Percentiles rank a stretch among this genome's conserved stretches.
Evolutionary conservation across 2,888 invertebrate genomes (phyloP).

Genomic region (Monochamus alternatus): DNA sequence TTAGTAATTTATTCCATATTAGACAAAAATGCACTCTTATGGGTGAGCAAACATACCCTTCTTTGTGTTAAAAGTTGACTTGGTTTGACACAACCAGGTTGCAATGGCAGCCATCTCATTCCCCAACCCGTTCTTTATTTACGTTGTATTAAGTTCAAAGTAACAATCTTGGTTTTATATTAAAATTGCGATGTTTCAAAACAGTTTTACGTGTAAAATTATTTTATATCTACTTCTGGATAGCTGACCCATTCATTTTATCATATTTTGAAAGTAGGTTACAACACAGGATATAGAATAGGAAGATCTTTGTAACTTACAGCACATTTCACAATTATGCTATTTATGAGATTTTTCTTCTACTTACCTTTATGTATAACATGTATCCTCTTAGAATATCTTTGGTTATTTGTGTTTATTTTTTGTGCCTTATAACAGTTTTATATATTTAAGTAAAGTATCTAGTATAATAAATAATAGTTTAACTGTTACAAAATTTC

Average conservation of each 20-base stretch:
- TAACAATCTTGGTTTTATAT: slow-evolving; percentile 1
- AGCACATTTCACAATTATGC: slow-evolving; percentile 63
- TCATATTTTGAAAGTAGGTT: slow-evolving; percentile 67
- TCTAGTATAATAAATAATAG: too few relatives aligned
- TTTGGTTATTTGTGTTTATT: too few relatives aligned
- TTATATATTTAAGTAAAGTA: too few relatives aligned
- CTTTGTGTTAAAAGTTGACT: slow-evolving; percentile 54
- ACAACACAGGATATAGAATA: slow-evolving; percentile 61
- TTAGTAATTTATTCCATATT: background rate
- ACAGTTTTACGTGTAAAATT: slow-evolving; percentile 53
- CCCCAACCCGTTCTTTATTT: slow-evolving; percentile 51
- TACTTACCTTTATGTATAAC: background rate
- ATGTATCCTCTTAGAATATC: too few relatives aligned
- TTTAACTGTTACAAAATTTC: too few relatives aligned
- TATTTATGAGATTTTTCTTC: slow-evolving; percentile 22
- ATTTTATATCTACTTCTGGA: slow-evolving; percentile 42
- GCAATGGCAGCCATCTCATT: slow-evolving; percentile 62
- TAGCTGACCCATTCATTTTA: slow-evolving; percentile 56
- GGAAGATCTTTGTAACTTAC: slow-evolving; percentile 50
- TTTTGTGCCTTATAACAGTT: too few relatives aligned
- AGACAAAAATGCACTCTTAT: background rate
- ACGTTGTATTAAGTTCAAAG: slow-evolving; percentile 41
- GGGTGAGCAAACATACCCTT: slow-evolving; percentile 1
- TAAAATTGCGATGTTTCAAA: slow-evolving; percentile 28
- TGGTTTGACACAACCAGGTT: slow-evolving; percentile 54